A percentile compares a stretch with the other conserved stretches of the same genome.
phyloP scores from a whole-genome alignment of 2,113 vertebrate genomes.

The Zosterops lateralis region DNA sequence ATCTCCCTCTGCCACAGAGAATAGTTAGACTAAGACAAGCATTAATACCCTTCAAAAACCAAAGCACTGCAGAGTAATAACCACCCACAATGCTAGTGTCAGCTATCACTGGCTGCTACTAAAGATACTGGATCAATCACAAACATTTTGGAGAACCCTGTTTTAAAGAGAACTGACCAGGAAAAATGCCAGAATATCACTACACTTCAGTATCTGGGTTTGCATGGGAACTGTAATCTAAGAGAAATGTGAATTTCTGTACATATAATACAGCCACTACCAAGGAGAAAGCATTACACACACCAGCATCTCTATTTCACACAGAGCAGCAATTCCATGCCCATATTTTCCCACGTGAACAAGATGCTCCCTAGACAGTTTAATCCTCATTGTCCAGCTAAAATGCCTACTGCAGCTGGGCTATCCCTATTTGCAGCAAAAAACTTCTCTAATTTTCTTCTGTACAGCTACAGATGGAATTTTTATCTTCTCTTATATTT shows the following conservation, averaged over 20 bases:
- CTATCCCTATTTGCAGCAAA: neutral
- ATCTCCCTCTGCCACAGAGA: neutral
- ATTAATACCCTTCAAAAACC: neutral
- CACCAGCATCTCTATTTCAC: neutral
- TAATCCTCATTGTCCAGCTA: neutral
- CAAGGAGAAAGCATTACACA: neutral
- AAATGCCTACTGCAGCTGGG: neutral
- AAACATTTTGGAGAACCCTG: neutral
- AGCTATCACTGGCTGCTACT: neutral
- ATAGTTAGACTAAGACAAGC: neutral
- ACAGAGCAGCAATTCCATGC: neutral
- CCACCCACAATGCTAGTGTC: rapidly evolving
- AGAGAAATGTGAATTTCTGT: neutral
- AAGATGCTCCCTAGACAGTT: neutral
- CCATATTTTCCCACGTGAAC: neutral
- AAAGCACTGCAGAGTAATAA: neutral
- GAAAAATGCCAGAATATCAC: neutral
- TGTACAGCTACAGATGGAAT: conserved; percentile 24
- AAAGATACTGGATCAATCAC: neutral
- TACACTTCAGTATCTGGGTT: neutral
- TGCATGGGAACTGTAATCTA: neutral
- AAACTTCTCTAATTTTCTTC: neutral
- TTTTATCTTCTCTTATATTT: neutral
- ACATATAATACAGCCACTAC: neutral
- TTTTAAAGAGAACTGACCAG: neutral